Percentiles rank a stretch among this genome's conserved stretches.
Conservation (phyloP, 2,888 invertebrate species). For the Macroteleia sp. region DNA sequence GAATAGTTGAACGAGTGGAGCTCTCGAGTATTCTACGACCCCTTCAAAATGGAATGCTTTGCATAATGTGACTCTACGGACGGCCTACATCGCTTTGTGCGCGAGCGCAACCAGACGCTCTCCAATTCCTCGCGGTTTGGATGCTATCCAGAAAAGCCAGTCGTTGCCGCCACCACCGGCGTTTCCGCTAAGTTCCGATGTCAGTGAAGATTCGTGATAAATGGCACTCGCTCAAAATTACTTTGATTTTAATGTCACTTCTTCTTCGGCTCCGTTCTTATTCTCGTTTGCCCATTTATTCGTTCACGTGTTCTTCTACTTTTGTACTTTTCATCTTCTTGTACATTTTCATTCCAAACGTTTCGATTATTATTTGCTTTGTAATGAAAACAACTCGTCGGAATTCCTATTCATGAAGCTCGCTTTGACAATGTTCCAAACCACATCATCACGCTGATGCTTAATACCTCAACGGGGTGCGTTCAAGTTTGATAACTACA, state of each 20-base stretch:
- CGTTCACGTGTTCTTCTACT: too few species aligned
- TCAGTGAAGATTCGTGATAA: slow-evolving; percentile 56
- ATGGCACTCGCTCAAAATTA: slow-evolving; percentile 47
- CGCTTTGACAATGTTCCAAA: slow-evolving; percentile 53
- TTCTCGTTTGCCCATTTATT: too few species aligned
- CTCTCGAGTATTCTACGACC: slow-evolving; percentile 74
- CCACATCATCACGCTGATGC: slow-evolving; percentile 30
- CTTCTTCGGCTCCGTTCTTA: too few species aligned
- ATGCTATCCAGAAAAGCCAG: slow-evolving; percentile 72
- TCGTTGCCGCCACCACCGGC: slow-evolving; percentile 26
- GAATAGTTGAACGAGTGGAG: slow-evolving; percentile 74
- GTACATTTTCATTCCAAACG: slow-evolving; percentile 9
- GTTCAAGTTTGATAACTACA: slow-evolving; percentile 50
- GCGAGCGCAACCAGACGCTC: slow-evolving; percentile 69
- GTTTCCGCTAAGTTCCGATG: slow-evolving; percentile 49
- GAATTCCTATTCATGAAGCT: slow-evolving; percentile 37
- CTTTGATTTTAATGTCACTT: slow-evolving; percentile 55
- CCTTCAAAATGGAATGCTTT: slow-evolving; percentile 77
- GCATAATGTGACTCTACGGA: slow-evolving; percentile 77
- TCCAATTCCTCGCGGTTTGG: slow-evolving; percentile 77
- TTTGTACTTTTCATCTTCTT: too few species aligned
- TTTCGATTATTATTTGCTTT: slow-evolving; percentile 42
- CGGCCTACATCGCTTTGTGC: slow-evolving; percentile 69
- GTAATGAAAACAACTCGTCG: slow-evolving; percentile 29
- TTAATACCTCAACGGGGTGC: slow-evolving; percentile 38